Evolutionary conservation across 37 sponge, comb jelly and placozoan species (phyloP).

Genomic region (Beroe ovata): DNA sequence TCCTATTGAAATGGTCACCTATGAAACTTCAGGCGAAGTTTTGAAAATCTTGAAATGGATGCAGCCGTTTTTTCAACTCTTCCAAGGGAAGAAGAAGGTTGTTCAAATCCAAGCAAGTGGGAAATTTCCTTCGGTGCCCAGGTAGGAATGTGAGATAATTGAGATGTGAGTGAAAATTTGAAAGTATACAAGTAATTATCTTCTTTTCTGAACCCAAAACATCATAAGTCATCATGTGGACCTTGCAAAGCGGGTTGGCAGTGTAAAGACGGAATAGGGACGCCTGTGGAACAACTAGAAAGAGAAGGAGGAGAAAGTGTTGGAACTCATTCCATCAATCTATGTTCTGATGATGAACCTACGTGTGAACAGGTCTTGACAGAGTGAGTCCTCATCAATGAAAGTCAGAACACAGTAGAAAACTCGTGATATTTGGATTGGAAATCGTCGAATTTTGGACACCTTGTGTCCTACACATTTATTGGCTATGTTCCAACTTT

Average conservation of each 20-base stretch:
- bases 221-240: not conserved
- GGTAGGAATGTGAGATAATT: too few species aligned
- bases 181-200: too few species aligned
- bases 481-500: too few species aligned
- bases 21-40: not conserved
- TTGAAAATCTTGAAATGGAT: not conserved
- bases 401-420: too few species aligned
- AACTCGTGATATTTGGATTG: too few species aligned
- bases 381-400: conserved; percentile 63
- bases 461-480: too few species aligned
- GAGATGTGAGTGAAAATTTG: too few species aligned
- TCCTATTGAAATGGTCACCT: too few species aligned
- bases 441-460: too few species aligned
- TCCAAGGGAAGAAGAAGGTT: conserved; percentile 12
- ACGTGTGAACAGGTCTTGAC: conserved; percentile 5
- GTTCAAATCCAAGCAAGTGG: conserved; percentile 13
- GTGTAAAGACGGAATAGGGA: conserved; percentile 34
- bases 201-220: too few species aligned
- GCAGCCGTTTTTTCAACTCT: not conserved
- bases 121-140: conserved; percentile 58
- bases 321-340: conserved; percentile 34
- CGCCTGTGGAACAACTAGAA: conserved; percentile 47
- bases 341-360: conserved; percentile 20
- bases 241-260: conserved; percentile 34
- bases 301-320: conserved; percentile 4